Evolutionary conservation across 2,113 vertebrate species (phyloP).

Genomic region (Eulemur macaco): DNA sequence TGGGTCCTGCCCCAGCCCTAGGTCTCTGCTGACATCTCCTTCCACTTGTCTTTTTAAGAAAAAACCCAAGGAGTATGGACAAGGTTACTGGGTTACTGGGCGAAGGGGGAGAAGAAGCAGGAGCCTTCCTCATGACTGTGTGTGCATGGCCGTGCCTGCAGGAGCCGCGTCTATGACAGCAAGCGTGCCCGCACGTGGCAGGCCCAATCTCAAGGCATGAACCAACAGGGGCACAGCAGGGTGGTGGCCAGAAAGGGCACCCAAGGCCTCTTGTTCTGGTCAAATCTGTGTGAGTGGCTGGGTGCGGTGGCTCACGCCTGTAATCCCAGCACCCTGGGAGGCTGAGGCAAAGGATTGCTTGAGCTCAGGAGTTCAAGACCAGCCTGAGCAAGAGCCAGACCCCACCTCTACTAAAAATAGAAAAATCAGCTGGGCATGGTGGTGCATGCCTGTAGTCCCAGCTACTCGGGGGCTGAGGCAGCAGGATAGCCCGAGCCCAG

Average conservation of each 20-base stretch:
- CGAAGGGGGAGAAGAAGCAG: neutral
- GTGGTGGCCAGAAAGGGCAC: accelerated
- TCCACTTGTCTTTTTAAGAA: neutral
- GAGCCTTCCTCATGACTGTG: neutral
- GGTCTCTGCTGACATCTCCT: neutral
- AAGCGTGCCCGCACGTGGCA: neutral
- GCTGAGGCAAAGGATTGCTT: no score
- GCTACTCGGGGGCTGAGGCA: no score
- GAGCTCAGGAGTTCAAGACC: no score
- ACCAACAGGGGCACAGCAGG: neutral
- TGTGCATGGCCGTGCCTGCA: neutral
- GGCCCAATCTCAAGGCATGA: neutral
- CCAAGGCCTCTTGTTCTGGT: neutral
- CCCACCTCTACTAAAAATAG: no score
- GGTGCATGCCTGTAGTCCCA: no score
- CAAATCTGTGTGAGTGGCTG: neutral
- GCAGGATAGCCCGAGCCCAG: no score
- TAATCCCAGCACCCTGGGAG: no score
- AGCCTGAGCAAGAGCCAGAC: no score
- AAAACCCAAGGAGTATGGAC: neutral
- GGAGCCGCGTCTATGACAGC: neutral
- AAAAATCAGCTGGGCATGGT: no score
- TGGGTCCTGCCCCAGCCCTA: accelerated
- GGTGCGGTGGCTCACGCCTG: no score
- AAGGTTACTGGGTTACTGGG: neutral